A percentile compares a stretch with the other conserved stretches of the same genome.
phyloP scores from a whole-genome alignment of 2,113 vertebrate species.

The Psilopsiagon aymara region DNA sequence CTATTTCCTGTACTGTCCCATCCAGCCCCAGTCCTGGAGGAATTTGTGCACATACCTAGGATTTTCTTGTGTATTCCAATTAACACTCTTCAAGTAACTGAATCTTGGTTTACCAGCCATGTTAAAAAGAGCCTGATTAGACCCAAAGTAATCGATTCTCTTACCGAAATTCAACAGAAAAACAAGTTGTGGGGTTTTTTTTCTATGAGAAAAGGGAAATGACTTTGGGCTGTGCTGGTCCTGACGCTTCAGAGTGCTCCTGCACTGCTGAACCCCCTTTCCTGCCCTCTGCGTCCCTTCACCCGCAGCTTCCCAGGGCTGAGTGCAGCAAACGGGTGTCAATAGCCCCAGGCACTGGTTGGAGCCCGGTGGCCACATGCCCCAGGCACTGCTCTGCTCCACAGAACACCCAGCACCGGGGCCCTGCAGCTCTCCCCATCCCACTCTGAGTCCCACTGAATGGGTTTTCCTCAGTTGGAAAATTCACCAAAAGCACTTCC shows the following conservation, averaged over 20 bases:
- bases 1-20: not conserved
- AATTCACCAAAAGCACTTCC: not conserved
- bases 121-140: not conserved
- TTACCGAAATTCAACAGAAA: not conserved
- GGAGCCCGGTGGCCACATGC: not conserved
- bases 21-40: not conserved
- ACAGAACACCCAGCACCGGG: not conserved
- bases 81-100: not conserved
- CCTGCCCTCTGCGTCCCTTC: not conserved
- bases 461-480: not conserved
- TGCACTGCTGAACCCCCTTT: not conserved
- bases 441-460: accelerated
- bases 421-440: not conserved
- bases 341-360: not conserved
- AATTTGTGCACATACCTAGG: not conserved
- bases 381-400: not conserved
- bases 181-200: not conserved
- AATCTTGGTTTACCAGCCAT: slow-evolving; percentile 12
- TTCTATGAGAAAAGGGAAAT: slow-evolving; percentile 59
- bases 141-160: not conserved
- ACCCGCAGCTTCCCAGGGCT: not conserved
- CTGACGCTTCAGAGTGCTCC: not conserved
- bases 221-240: slow-evolving; percentile 7
- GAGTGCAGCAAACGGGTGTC: not conserved
- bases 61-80: not conserved